Percentiles rank a stretch among this genome's conserved stretches.
Conservation (phyloP, 1,140 invertebrate species). For the Neuroterus valhalla region DNA sequence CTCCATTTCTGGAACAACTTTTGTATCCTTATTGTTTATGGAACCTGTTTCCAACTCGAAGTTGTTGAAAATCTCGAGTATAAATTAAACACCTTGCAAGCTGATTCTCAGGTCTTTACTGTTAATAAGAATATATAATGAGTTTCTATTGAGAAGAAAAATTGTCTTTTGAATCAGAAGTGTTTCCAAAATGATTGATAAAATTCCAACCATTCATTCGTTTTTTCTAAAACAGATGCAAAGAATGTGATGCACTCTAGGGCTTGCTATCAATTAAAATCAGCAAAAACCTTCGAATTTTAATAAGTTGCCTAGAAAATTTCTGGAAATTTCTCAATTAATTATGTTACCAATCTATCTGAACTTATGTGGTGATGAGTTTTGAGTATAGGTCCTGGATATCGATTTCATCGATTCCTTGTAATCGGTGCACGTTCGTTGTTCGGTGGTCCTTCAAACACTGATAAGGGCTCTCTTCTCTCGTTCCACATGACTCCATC, state of each 20-base stretch:
- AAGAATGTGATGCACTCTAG: background rate
- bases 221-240: background rate
- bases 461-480: constrained; percentile 49
- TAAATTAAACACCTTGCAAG: no score
- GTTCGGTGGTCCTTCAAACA: constrained; percentile 42
- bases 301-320: background rate
- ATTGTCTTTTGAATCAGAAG: no score
- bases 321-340: constrained; percentile 15
- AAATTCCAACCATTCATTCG: no score
- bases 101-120: no score
- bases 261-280: constrained; percentile 10
- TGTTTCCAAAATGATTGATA: no score
- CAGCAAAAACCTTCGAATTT: background rate
- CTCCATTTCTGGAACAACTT: no score
- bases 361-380: background rate
- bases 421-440: constrained; percentile 40
- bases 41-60: no score
- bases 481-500: constrained; percentile 9
- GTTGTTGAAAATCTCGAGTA: no score
- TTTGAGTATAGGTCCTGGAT: background rate
- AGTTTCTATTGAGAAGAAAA: no score
- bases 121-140: no score
- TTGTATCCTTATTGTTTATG: no score
- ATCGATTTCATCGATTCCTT: constrained; percentile 40
- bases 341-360: background rate